Conservation (phyloP, 2,888 invertebrate species). For the Agonum fuliginosum region DNA sequence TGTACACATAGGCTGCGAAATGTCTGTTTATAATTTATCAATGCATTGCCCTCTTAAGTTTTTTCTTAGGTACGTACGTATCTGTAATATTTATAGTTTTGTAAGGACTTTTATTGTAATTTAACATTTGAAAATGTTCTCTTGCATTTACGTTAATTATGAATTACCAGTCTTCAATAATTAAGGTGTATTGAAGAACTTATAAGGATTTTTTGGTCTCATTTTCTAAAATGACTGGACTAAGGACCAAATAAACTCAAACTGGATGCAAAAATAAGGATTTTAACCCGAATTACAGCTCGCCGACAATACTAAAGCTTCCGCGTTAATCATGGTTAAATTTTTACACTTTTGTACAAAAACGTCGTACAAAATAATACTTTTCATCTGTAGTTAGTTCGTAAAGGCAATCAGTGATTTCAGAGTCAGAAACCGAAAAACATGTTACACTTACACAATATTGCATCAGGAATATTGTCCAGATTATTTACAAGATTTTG, state of each 20-base stretch:
- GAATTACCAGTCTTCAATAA: no score
- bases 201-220: no score
- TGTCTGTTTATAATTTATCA: no score
- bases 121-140: no score
- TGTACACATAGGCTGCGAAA: no score
- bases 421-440: conserved; percentile 15
- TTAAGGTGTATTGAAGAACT: no score
- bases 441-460: neutral
- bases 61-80: no score
- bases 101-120: no score
- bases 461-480: conserved; percentile 33
- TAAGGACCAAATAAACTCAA: conserved; percentile 31
- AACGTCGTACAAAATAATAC: conserved; percentile 34
- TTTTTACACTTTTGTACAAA: conserved; percentile 37
- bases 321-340: conserved; percentile 27
- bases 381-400: conserved; percentile 15
- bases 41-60: no score
- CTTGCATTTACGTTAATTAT: no score
- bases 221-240: no score
- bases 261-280: conserved; percentile 19
- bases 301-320: conserved; percentile 18
- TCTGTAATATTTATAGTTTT: no score
- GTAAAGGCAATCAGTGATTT: conserved; percentile 43
- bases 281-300: conserved; percentile 11
- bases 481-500: conserved; percentile 20